Evolutionary conservation across 2,113 vertebrate genomes (phyloP), one percentile per base, ranked within the genome.

Genomic region (Mystacornis crossleyi): DNA sequence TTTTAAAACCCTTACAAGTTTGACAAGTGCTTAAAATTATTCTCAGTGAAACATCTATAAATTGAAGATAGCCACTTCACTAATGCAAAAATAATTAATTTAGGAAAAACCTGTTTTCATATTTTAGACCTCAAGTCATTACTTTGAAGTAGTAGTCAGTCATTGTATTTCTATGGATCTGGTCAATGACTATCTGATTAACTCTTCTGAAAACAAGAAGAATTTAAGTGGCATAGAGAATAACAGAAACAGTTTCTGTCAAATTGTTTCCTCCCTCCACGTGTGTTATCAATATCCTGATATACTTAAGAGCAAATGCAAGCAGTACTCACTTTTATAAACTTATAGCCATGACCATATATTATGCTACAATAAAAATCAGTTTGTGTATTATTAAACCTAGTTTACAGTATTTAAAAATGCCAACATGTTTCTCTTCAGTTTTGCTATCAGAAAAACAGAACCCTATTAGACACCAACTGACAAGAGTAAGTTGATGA

Each of bases 21-120:
- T 93, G 89, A 89, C 75, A 92, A 95, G 80, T 51, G 75, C 19
- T 89, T 77, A 83, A 83, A 95, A 93, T 66, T 71, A 16, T 82
- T 70, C 58, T 79, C 13, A 20, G 51, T 48, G 26, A 83, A 93
- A 81, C 40, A 83, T 67, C 67, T 62, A 47, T 54, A 83, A 89
- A 78, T 45, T 48, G 47, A 95, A 90, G 62, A 79, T 11, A 78
- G 29, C 15, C 20, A 24, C 12, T 77, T 86, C 42, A 77, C 47
- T 81, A 80, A 73, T 51, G 16, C 26, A 83, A 75, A 45, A 82
- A 78, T 24, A 67, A 70, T 38, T 66, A 47, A 71, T 26, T 70
- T 42, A 70, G 25, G 81, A 72, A 77, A 77, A 55, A 81, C 26
- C 8, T 34, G 12, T 1, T 81, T 71, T 16, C 86, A 42, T 91